These are phyloP conservation scores for Drosophila maculinotata DNA, from an alignment of 2,888 invertebrate species.

Conservation along the genomic window DNA sequence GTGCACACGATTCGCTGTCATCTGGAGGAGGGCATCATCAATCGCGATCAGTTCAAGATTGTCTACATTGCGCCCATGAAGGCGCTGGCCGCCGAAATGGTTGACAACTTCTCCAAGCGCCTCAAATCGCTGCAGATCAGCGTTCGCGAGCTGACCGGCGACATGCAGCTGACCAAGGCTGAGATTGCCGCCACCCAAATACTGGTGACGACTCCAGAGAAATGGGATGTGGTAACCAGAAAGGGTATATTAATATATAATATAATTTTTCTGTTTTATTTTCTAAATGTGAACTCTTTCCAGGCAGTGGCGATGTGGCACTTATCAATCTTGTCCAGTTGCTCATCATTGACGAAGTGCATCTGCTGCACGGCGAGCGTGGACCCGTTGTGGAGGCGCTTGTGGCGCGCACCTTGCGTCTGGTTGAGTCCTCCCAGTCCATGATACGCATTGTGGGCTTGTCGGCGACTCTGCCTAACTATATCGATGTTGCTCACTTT, in stretches of 20 bases:
- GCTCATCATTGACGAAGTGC: conserved; percentile 98
- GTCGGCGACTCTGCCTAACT: conserved; percentile 99
- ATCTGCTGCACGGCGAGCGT: conserved; percentile 97
- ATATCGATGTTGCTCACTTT: conserved; percentile 97
- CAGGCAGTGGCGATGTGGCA: conserved; percentile 92
- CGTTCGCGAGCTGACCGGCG: conserved; percentile 98
- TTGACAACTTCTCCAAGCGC: conserved; percentile 94
- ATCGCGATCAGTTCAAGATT: conserved; percentile 97
- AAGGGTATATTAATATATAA: conserved; percentile 87
- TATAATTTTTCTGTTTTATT: background rate
- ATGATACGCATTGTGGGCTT: conserved; percentile 99
- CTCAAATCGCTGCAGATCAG: conserved; percentile 91
- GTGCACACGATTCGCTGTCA: conserved; percentile 95
- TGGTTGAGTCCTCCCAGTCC: conserved; percentile 95
- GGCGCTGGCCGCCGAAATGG: conserved; percentile 99
- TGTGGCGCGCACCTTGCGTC: conserved; percentile 97
- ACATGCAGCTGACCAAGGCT: conserved; percentile 97
- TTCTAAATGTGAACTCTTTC: conserved; percentile 4
- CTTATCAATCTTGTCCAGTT: conserved; percentile 95
- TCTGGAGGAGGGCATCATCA: conserved; percentile 91
- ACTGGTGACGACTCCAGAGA: conserved; percentile 99
- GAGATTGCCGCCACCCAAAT: conserved; percentile 98
- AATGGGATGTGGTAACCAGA: conserved; percentile 99
- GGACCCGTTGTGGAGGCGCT: conserved; percentile 99
- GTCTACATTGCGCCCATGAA: conserved; percentile 99